Evolutionary conservation across 2,888 invertebrate species (phyloP).

Genomic region (Carabus problematicus): DNA sequence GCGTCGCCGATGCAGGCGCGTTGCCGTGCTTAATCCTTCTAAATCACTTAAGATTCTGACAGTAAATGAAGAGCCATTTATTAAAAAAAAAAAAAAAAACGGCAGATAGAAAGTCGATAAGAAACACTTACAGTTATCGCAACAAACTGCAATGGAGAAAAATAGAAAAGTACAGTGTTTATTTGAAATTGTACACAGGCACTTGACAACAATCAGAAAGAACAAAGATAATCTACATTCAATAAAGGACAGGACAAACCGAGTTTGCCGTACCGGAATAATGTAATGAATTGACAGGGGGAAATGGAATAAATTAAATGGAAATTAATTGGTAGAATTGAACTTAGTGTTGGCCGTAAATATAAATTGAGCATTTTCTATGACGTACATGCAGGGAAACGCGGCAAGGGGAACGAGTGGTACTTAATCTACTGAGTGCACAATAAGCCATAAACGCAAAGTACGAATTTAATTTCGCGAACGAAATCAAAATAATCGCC

Average conservation of each 20-base stretch:
- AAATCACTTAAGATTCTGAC: slow-evolving; percentile 37
- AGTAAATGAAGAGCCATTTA: slow-evolving; percentile 26
- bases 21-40: slow-evolving; percentile 27
- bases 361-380: background rate
- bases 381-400: background rate
- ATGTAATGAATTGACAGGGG: background rate
- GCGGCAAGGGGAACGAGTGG: background rate
- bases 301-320: background rate
- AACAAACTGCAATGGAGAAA: slow-evolving; percentile 11
- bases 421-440: background rate
- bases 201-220: too few species aligned
- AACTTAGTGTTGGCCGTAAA: too few species aligned
- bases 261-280: background rate
- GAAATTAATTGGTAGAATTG: background rate
- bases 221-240: too few species aligned
- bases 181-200: too few species aligned
- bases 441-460: slow-evolving; percentile 19
- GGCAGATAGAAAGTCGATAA: slow-evolving; percentile 15
- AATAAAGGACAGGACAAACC: too few species aligned
- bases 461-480: slow-evolving; percentile 41
- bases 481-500: slow-evolving; percentile 39
- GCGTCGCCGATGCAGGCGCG: background rate
- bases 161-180: background rate
- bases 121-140: slow-evolving; percentile 29
- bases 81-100: slow-evolving; percentile 21